Percentiles rank a stretch among this genome's conserved stretches.
These are phyloP conservation scores for Barnardius zonarius DNA, from an alignment of 2,113 vertebrate genomes.

Conservation along the genomic window DNA sequence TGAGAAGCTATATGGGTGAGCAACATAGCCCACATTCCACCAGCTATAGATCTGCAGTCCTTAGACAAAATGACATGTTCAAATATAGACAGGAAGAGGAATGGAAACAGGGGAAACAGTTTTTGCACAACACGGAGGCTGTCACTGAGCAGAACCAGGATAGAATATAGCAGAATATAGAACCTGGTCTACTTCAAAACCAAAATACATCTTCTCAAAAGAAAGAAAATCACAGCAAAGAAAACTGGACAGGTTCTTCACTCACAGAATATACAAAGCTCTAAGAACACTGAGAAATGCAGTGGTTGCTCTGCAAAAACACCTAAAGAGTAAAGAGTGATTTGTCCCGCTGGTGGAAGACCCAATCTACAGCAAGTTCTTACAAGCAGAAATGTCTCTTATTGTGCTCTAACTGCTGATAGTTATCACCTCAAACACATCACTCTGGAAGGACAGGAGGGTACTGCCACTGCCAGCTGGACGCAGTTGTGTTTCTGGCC, in stretches of 20 bases:
- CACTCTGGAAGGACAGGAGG: background rate
- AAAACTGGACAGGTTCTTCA: background rate
- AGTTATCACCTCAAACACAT: background rate
- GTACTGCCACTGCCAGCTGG: background rate
- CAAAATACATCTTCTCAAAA: background rate
- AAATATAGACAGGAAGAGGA: background rate
- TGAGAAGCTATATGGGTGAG: fast-evolving
- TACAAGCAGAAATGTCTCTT: background rate
- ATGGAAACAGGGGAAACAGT: background rate
- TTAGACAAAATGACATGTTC: background rate
- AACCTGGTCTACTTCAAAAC: background rate
- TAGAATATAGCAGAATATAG: background rate
- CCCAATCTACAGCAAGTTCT: background rate
- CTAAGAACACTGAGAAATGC: background rate
- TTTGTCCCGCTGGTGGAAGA: fast-evolving
- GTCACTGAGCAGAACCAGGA: background rate
- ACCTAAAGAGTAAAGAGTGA: background rate
- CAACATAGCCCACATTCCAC: fast-evolving
- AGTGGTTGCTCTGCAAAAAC: background rate
- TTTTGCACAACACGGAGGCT: background rate
- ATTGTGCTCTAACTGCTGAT: background rate
- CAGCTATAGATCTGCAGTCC: fast-evolving
- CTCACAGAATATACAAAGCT: no score
- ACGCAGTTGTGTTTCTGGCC: background rate
- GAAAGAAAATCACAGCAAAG: background rate